These are phyloP conservation scores for Lates japonicus DNA, from an alignment of 2,797 vertebrate species.

Conservation along the genomic window DNA sequence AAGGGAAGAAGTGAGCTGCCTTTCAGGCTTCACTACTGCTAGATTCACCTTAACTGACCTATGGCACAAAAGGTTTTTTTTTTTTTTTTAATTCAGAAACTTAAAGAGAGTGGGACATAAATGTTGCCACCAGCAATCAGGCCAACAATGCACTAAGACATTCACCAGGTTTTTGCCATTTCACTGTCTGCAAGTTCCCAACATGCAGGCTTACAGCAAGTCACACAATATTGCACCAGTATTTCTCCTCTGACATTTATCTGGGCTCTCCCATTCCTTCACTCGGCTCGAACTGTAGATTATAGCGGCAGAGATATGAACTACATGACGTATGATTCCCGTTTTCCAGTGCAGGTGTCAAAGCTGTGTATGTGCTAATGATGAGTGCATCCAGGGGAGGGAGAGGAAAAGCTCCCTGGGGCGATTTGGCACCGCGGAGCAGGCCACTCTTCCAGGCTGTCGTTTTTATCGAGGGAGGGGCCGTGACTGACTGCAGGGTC, in stretches of 20 bases:
- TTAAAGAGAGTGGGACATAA: background rate
- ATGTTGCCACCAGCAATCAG: slow-evolving; percentile 3
- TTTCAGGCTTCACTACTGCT: background rate
- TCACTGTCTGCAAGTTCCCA: background rate
- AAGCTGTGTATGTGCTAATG: slow-evolving; percentile 70
- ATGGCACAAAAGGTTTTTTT: background rate
- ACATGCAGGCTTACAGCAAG: slow-evolving; percentile 33
- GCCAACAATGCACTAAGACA: background rate
- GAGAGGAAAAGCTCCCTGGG: slow-evolving; percentile 57
- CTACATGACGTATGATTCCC: slow-evolving; percentile 69
- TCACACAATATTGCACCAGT: slow-evolving; percentile 56
- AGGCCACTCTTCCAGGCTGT: slow-evolving; percentile 54
- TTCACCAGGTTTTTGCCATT: slow-evolving; percentile 1
- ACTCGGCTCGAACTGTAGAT: slow-evolving; percentile 58
- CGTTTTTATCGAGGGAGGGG: slow-evolving; percentile 53
- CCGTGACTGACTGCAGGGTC: slow-evolving; percentile 35
- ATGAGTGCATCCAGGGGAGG: slow-evolving; percentile 70
- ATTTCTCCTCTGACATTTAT: slow-evolving; percentile 76
- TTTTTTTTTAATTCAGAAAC: background rate
- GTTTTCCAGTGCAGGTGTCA: slow-evolving; percentile 80
- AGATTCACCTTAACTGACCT: slow-evolving; percentile 2
- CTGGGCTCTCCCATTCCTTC: slow-evolving; percentile 55
- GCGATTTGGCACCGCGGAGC: slow-evolving; percentile 49
- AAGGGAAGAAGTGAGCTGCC: background rate
- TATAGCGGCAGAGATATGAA: slow-evolving; percentile 73